Evolutionary conservation across 2,797 vertebrate genomes (phyloP), one percentile per base, ranked within the genome.

Genomic region (Acrocephalus scirpaceus): DNA sequence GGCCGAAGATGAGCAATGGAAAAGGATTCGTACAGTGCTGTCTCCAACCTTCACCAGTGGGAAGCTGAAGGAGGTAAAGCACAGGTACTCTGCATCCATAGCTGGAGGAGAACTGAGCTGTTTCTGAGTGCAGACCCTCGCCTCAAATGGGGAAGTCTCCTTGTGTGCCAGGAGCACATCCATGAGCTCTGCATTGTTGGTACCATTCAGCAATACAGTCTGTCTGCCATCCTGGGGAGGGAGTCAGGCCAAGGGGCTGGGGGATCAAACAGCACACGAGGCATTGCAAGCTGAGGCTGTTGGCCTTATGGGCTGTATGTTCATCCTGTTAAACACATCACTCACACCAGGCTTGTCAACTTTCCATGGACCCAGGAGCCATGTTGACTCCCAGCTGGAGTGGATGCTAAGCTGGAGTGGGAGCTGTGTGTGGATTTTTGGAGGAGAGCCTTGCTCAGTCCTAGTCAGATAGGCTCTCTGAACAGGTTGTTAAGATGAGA

Each of bases 41-140:
- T 98, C 98, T 73, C 98, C 98, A 2, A 86, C 98, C 25, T 99
- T 99, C 95, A 98, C 98, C 90, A 98, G 98, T 1, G 98, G 98
- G 47, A 98, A 96, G 92, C 94, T 99, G 42, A 99, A 98, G 84
- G 98, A 99, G 98, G 98, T 98, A 62, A 91, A 36, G 27, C 86
- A 98, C 97, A 98, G 97, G 38, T 58, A 10, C n/a, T 84, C 75
- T 27, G 48, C 34, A 67, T 53, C 70, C 73, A 6, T 5, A 77
- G 32, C 57, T 85, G 62, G 44, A 48, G 61, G 36, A 57, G 36
- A 34, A 11, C 13, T 19, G 50, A 53, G 36, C 42, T 38, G 4
- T 38, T 70, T 53, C 25, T 48, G 40, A 78, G 27, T 22, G 51
- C 21, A 64, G 42, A 58, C 10, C 34, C 74, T 66, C 19, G 61